Conservation (phyloP, 2,113 vertebrate species). For the Galeopterus variegatus region DNA sequence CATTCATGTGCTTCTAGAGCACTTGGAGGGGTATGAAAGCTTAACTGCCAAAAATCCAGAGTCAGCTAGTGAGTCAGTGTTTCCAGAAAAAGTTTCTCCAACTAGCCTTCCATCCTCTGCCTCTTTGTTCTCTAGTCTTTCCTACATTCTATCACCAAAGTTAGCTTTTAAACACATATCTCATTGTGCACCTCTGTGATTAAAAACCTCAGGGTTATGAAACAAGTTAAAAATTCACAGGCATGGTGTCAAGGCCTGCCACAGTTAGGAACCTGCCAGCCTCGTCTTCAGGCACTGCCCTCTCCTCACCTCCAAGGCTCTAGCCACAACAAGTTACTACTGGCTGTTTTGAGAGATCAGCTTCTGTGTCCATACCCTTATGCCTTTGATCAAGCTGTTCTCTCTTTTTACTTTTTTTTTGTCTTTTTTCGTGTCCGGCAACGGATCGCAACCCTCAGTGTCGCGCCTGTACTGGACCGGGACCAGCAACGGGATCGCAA, state of each 20-base stretch:
- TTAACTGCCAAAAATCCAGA: conserved; percentile 39
- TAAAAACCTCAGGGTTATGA: neutral
- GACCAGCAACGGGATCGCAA: too few relatives aligned
- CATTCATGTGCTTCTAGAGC: neutral
- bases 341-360: conserved; percentile 7
- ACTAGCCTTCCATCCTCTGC: neutral
- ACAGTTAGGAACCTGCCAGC: neutral
- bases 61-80: neutral
- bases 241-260: neutral
- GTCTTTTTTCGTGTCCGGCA: too few relatives aligned
- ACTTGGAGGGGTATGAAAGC: conserved; percentile 4
- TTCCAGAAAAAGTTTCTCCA: conserved; percentile 42
- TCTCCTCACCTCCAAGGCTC: neutral
- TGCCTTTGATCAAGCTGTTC: neutral
- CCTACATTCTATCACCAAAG: neutral
- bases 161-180: conserved; percentile 50
- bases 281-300: neutral
- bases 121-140: conserved; percentile 20
- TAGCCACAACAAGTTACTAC: neutral
- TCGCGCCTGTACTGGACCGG: too few relatives aligned
- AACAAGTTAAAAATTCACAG: conserved; percentile 33
- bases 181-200: neutral
- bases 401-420: too few relatives aligned
- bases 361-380: neutral
- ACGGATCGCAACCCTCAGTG: too few relatives aligned